These are phyloP conservation scores for Oncorhynchus mykiss DNA, from an alignment of 2,113 vertebrate genomes.

Conservation along the genomic window DNA sequence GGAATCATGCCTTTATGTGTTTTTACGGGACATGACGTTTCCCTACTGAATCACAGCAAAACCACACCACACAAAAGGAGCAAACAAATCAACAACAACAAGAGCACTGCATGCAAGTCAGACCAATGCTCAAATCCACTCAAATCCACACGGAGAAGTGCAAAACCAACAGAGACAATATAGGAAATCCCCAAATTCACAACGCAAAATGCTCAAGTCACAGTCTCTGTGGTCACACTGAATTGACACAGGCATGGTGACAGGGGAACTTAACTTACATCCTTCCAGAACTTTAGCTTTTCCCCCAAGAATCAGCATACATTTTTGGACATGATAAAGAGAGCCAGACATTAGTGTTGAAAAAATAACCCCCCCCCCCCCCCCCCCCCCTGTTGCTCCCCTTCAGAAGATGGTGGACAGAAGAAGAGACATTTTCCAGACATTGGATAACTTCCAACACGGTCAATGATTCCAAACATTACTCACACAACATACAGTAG, in stretches of 20 bases:
- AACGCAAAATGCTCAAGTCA: constrained; percentile 15
- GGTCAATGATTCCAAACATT: constrained; percentile 10
- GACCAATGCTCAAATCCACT: constrained; percentile 63
- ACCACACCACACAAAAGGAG: constrained; percentile 29
- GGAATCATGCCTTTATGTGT: constrained; percentile 13
- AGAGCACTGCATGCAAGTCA: constrained; percentile 66
- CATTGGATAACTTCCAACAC: not conserved
- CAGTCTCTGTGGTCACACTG: constrained; percentile 23
- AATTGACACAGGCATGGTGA: constrained; percentile 35
- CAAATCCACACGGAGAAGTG: constrained; percentile 47
- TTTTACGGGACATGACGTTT: constrained; percentile 26
- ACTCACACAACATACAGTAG: constrained; percentile 22
- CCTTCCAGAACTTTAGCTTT: constrained; percentile 93
- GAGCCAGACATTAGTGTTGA: constrained; percentile 81
- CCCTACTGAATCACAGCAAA: constrained; percentile 20
- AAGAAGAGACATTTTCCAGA: not conserved
- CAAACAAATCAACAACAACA: constrained; percentile 37
- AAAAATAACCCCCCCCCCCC: constrained; percentile 41
- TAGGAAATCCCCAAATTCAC: constrained; percentile 3
- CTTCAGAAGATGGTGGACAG: not conserved
- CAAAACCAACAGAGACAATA: constrained; percentile 15
- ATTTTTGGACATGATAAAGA: constrained; percentile 78
- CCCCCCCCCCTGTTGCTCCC: constrained; percentile 28
- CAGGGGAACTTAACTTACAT: constrained; percentile 83
- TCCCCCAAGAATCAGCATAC: constrained; percentile 83